Conservation (phyloP, 2,797 vertebrate species). For the Sardinella longiceps region DNA sequence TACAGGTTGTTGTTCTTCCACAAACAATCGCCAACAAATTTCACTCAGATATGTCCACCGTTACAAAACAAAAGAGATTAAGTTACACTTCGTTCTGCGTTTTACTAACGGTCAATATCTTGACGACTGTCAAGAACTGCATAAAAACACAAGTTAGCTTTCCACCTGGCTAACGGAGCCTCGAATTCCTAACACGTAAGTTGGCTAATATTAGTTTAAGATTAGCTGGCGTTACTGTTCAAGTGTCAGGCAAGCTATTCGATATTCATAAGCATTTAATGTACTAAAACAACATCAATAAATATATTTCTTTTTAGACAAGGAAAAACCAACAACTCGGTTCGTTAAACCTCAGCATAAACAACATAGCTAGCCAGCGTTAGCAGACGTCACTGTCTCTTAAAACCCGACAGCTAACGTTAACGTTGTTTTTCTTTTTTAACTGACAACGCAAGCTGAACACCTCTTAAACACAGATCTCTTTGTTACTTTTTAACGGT, state of each 20-base stretch:
- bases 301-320: background rate
- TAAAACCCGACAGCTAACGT: conserved; percentile 25
- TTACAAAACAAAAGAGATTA: background rate
- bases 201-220: conserved; percentile 7
- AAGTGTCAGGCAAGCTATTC: background rate
- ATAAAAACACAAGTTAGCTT: conserved; percentile 15
- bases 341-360: conserved; percentile 7
- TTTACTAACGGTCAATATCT: background rate
- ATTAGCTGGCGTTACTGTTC: conserved; percentile 5
- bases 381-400: background rate
- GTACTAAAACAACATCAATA: background rate
- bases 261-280: background rate
- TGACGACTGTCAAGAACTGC: conserved; percentile 20
- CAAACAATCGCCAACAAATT: background rate
- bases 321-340: background rate
- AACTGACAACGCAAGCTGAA: background rate
- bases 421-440: conserved; percentile 13
- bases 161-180: background rate
- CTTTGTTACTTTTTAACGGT: conserved; percentile 22
- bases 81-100: background rate
- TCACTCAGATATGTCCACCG: background rate
- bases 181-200: conserved; percentile 21
- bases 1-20: conserved; percentile 35
- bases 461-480: background rate
- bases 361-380: conserved; percentile 20